These are phyloP conservation scores for Andrena fulva DNA, from an alignment of 2,888 invertebrate species.

Conservation along the genomic window DNA sequence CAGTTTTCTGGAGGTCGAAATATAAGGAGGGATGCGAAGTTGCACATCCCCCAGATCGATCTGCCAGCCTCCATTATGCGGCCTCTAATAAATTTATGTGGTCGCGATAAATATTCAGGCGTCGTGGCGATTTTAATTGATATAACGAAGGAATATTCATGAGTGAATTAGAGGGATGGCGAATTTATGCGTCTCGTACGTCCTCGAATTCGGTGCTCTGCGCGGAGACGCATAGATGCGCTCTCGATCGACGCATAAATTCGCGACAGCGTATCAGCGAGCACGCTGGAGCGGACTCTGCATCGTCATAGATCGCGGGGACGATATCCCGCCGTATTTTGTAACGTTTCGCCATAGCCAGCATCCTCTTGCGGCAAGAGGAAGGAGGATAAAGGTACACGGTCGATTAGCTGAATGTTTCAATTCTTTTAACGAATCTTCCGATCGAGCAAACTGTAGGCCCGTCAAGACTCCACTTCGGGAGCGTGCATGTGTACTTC, in stretches of 20 bases:
- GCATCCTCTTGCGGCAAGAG: conserved; percentile 17
- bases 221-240: conserved; percentile 37
- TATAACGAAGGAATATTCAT: conserved; percentile 63
- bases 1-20: not conserved
- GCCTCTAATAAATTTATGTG: conserved; percentile 53
- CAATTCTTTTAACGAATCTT: not conserved
- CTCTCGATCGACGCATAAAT: conserved; percentile 42
- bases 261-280: conserved; percentile 15
- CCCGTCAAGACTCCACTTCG: conserved; percentile 7
- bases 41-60: conserved; percentile 3
- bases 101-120: conserved; percentile 56
- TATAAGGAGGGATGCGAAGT: not conserved
- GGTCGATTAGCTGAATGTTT: not conserved
- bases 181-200: conserved; percentile 56
- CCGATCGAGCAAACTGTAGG: not conserved
- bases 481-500: conserved; percentile 8
- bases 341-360: conserved; percentile 50
- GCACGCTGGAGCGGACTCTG: conserved; percentile 23
- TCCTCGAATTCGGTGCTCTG: conserved; percentile 22
- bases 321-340: conserved; percentile 45
- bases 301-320: conserved; percentile 47
- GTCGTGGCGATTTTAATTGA: conserved; percentile 56
- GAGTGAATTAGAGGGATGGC: conserved; percentile 52
- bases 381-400: not conserved
- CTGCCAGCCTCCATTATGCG: conserved; percentile 32